Evolutionary conservation across 1,140 invertebrate genomes (phyloP), one percentile per base, ranked within the genome.

Genomic region (Pogonus chalceus): DNA sequence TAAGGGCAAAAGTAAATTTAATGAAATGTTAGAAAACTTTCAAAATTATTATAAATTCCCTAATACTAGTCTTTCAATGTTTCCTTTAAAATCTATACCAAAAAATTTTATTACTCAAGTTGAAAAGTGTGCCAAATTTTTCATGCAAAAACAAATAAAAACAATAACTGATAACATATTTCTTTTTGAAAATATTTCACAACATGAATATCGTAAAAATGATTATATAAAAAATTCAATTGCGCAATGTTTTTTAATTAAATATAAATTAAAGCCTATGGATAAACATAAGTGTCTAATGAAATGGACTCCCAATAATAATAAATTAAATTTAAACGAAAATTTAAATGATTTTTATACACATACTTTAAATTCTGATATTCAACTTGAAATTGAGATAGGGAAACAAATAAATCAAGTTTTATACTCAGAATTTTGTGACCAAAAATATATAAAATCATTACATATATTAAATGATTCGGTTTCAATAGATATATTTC

Each of bases 91-190:
- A 2, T 70, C 76, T 51, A 78, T 93, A 43, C 84, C 86, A 12
- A 58, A 71, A 1, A 63, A 65, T 39, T 92, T 91, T 65, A 56
- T 90, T 1, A 63, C 76, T n/a, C 81, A 87, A 66, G 72, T 92
- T 20, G 70, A 79, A 16, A 64, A 76, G 1, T 87, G 82, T 62
- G 73, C 76, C 1, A 63, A 72, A 21, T 77, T 79, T 61, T 90
- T 85, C 60, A 81, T 81, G 62, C 72, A 76, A 26, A 67, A 74
- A 43, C 87, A 88, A 62, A 78, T 79, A 52, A 62, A 73, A 56
- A 77, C 78, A 0, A 87, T 88, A 35, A 67, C 76, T 55, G 70
- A 77, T 47, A 87, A 86, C 60, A 76, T 87, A 20, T 64, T 69
- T 55, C 69, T 77, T 2, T 86, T 79, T 64, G 64, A 77, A 35